Base-by-base conservation (phyloP, 2,888 invertebrate genomes). In the Eilema sororculum region DNA sequence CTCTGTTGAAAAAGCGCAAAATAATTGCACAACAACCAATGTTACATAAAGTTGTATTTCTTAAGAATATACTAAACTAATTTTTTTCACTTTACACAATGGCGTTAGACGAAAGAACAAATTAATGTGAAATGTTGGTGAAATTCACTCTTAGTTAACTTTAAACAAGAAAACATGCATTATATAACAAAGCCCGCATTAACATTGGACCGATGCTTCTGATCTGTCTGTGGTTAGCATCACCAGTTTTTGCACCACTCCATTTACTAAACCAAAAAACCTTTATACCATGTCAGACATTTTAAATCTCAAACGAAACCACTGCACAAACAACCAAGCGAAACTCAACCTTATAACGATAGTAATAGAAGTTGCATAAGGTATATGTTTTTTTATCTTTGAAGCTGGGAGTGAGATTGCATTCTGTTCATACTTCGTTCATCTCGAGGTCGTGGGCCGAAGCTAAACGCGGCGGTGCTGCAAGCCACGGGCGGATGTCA, bases 341-440 rank as follows among this genome's bases (percentile, higher is more conserved):
- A 86, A 73, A 83, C 28, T 73, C 22, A 67, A 68, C 84, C 69
- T 65, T 88, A 83, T 81, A 56, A 5, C 52, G 0, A 13, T 13
- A 8, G 12, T 0, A 0, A 28, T 79, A 86, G 74, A 66, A 69
- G 66, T 75, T 72, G 41, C 25, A 30, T 63, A 13, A 62, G 69
- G 67, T 76, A 80, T 70, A 52, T 62, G 73, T 84, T 86, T 86
- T 52, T 87, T 85, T 86, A 82, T 84, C 87, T 89, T 88, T 90
- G 85, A 89, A 84, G 78, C 80, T 77, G 80, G 74, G 72, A 77
- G 80, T 75, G 88, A 91, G 90, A 92, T 91, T 91, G 91, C 91
- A 90, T 91, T 90, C 89, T 89, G 90, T 88, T 89, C 89, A 90
- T 91, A 89, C 86, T 81, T 83, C 85, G 88, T 84, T 90, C 90